A percentile compares a stretch with the other conserved stretches of the same genome.
These are phyloP conservation scores for Ramphastos sulfuratus DNA, from an alignment of 2,113 vertebrate species.

Conservation along the genomic window DNA sequence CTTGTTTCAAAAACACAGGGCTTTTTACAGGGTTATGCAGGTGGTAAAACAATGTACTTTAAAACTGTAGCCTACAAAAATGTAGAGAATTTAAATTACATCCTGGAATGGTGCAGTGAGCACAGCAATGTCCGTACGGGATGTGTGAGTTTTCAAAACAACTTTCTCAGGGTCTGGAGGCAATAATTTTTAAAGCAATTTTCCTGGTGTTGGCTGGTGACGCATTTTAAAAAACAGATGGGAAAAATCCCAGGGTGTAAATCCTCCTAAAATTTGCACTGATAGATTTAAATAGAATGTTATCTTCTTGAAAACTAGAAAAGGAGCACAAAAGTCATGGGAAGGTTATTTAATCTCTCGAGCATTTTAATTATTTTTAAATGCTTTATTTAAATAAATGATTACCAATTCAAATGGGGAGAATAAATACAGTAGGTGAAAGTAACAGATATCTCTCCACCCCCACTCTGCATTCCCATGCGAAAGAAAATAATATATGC, in stretches of 20 bases:
- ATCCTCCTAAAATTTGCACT: slow-evolving; percentile 60
- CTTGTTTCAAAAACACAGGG: slow-evolving; percentile 26
- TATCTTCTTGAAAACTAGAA: slow-evolving; percentile 25
- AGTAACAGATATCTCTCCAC: background rate
- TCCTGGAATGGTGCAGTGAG: slow-evolving; percentile 52
- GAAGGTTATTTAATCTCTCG: slow-evolving; percentile 39
- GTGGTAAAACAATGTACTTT: slow-evolving; percentile 50
- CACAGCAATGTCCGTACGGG: slow-evolving; percentile 23
- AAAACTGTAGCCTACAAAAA: slow-evolving; percentile 55
- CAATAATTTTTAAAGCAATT: slow-evolving; percentile 61
- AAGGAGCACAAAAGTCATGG: background rate
- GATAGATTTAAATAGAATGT: slow-evolving; percentile 35
- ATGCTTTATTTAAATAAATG: slow-evolving; percentile 25
- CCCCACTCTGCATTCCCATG: background rate
- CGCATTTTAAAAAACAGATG: slow-evolving; percentile 59
- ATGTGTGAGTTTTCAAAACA: slow-evolving; percentile 56
- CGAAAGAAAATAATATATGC: background rate
- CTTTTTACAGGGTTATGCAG: slow-evolving; percentile 41
- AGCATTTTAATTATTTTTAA: slow-evolving; percentile 44
- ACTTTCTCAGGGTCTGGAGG: slow-evolving; percentile 57
- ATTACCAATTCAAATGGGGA: background rate
- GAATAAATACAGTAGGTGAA: background rate
- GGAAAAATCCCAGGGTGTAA: slow-evolving; percentile 56
- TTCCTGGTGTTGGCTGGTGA: slow-evolving; percentile 24
- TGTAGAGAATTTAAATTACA: slow-evolving; percentile 66